A percentile compares a stretch with the other conserved stretches of the same genome.
Conservation (phyloP, 2,888 invertebrate genomes). For the Petrophora chlorosata region DNA sequence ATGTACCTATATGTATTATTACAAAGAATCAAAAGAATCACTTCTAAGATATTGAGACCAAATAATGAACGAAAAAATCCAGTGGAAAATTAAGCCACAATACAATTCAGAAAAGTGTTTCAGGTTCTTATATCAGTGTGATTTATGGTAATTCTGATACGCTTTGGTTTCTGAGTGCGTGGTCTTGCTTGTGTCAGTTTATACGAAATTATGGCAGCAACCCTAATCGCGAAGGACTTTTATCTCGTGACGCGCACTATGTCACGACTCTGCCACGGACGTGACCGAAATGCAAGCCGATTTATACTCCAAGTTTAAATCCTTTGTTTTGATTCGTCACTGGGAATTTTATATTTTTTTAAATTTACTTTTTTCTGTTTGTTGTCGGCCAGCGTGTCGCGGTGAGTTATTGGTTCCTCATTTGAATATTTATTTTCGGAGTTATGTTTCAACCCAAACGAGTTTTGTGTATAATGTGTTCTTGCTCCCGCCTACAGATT, state of each 20-base stretch:
- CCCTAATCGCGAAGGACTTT: constrained; percentile 52
- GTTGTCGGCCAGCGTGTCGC: constrained; percentile 20
- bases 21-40: no score
- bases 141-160: no score
- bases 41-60: no score
- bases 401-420: constrained; percentile 24
- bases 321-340: constrained; percentile 56
- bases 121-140: no score
- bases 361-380: constrained; percentile 19
- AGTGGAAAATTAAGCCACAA: no score
- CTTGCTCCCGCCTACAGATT: constrained; percentile 3
- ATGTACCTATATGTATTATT: no score
- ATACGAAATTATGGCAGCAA: constrained; percentile 11
- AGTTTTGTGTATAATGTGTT: constrained; percentile 14
- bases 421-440: constrained; percentile 26
- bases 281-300: constrained; percentile 76
- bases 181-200: constrained; percentile 1
- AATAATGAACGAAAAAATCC: no score
- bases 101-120: no score
- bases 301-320: constrained; percentile 60
- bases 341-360: constrained; percentile 37
- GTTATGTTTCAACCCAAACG: constrained; percentile 19
- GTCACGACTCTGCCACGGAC: constrained; percentile 73
- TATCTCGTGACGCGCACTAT: constrained; percentile 78
- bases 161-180: constrained; percentile 7